Evolutionary conservation across 2,888 invertebrate genomes (phyloP), one percentile per base, ranked within the genome.

Genomic region (Microdon myrmicae): DNA sequence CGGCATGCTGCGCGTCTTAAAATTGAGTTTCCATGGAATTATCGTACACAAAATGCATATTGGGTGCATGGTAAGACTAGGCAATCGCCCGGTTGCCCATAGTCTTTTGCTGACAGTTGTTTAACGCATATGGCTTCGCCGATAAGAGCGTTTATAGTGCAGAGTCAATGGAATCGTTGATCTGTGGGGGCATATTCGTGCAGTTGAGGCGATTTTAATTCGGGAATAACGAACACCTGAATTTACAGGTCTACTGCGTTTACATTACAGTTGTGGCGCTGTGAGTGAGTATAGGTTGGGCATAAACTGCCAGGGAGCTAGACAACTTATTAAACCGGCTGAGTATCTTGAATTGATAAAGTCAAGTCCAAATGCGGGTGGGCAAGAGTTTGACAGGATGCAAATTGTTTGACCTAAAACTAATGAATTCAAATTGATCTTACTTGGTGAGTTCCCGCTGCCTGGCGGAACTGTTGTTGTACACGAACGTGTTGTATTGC

Each of bases 311-410:
- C n/a, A n/a, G n/a, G n/a, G n/a, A n/a, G n/a, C n/a, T n/a, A n/a
- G n/a, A n/a, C n/a, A n/a, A n/a, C n/a, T n/a, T n/a, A n/a, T n/a
- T n/a, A n/a, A n/a, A n/a, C 34, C 44, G 31, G 26, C 49, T 53
- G 53, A 59, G 53, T 53, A 53, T 49, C 61, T 49, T 56, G 55
- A 49, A 51, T 49, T 49, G 61, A 56, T 49, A 56, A 56, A 61
- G 61, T 61, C 55, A 56, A 61, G 55, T 44, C 55, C 61, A 61
- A 44, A 39, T 56, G 61, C 45, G 61, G 56, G 61, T 61, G 61
- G 60, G 44, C 61, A 22, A 14, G 55, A 61, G 26, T n/a, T n/a
- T 48, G 55, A 38, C 48, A 49, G 44, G 12, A 49, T 56, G 55
- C 49, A 55, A 61, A 61, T 61, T 54, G 43, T 31, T 41, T 47